Evolutionary conservation across 2,113 vertebrate species (phyloP), one percentile per base, ranked within the genome.

Genomic region (Pardalotus punctatus): DNA sequence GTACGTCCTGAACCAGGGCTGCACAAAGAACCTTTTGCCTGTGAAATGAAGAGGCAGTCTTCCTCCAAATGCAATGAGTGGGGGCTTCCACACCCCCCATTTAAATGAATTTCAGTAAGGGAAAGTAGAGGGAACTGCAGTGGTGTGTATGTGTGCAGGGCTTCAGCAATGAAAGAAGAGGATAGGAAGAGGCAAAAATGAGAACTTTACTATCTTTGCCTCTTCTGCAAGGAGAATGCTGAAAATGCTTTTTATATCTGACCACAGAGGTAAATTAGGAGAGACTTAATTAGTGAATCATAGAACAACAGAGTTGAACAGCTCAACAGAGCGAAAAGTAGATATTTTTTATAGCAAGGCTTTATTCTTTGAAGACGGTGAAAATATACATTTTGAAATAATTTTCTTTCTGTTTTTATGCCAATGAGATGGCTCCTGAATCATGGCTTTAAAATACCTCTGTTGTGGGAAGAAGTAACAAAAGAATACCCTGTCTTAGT

Each of bases 31-130:
- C 16, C 9, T 60, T 87, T 54, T 64, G 33, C 14, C 22, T 28
- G 16, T 40, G 33, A 31, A 31, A 29, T 11, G 33, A 61, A 57
- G 25, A 48, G 8, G 11, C 13, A 48, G 10, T 61, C 22, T 54
- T 62, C 23, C 31, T 56, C 61, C 48, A 61, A 90, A 67, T 17
- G 14, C 14, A 36, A n/a, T 8, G 40, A 60, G 4, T 1, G 1
- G 2, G 5, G 11, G 2, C 19, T 91, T 51, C 36, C 50, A 65
- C 0, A 1, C 4, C 22, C 7, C 6, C 24, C 0, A 0, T 42
- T 85, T 71, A 50, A 31, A 14, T 23, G 47, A 86, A 29, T 25
- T 67, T 79, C 43, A 43, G 45, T 53, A 40, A 86, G 9, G 9
- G 24, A 21, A 88, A n/a, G 12, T 33, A 38, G 50, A 87, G 50